A percentile compares a stretch with the other conserved stretches of the same genome.
These are phyloP conservation scores for Rosalia funebris DNA, from an alignment of 2,888 invertebrate species.

Conservation along the genomic window DNA sequence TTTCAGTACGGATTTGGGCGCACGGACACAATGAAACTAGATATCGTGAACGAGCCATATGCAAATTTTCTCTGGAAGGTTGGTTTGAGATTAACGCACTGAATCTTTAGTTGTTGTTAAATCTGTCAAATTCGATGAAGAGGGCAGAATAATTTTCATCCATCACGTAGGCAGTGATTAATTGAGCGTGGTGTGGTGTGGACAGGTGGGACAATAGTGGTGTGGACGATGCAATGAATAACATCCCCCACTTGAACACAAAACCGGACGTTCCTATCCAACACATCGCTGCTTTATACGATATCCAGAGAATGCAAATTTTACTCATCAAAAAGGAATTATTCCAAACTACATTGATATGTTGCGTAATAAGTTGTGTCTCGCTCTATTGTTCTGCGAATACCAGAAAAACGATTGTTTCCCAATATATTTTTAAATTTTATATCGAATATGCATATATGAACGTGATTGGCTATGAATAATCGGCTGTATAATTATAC, in stretches of 20 bases:
- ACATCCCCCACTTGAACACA: slow-evolving; percentile 40
- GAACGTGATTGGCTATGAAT: no score
- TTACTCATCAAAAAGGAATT: slow-evolving; percentile 27
- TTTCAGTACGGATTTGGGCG: background rate
- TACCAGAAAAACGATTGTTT: no score
- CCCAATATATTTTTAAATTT: no score
- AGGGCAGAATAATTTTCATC: slow-evolving; percentile 60
- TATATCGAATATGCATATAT: no score
- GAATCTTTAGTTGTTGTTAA: slow-evolving; percentile 48
- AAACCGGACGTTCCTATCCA: slow-evolving; percentile 29
- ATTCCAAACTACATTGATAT: slow-evolving; percentile 12
- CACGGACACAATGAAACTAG: background rate
- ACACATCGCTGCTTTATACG: slow-evolving; percentile 22
- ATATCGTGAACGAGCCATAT: slow-evolving; percentile 22
- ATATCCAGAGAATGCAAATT: slow-evolving; percentile 24
- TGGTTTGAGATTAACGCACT: slow-evolving; percentile 36
- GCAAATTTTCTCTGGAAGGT: slow-evolving; percentile 28
- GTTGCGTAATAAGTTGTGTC: slow-evolving; percentile 8
- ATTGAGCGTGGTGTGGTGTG: slow-evolving; percentile 58
- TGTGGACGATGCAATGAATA: slow-evolving; percentile 56
- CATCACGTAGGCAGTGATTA: slow-evolving; percentile 60
- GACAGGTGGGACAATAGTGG: slow-evolving; percentile 61
- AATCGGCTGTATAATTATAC: no score
- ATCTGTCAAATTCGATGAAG: slow-evolving; percentile 54
- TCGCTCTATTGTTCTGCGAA: background rate